Percentiles rank a stretch among this genome's conserved stretches.
phyloP scores from a whole-genome alignment of 2,113 vertebrate species.

The Pelobates fuscus region DNA sequence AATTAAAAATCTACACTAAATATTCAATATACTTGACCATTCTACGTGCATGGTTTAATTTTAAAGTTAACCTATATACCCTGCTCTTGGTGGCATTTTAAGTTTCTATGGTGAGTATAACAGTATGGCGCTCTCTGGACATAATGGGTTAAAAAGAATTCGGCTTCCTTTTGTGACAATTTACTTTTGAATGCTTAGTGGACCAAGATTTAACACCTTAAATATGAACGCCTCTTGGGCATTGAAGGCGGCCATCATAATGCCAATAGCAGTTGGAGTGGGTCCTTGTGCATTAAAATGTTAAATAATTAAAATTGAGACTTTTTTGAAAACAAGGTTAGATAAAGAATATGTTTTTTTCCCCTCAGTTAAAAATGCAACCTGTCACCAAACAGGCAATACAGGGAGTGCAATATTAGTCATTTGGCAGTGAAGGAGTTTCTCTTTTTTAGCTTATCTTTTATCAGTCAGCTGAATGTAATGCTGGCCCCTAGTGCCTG shows the following conservation, averaged over 20 bases:
- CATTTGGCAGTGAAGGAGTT: neutral
- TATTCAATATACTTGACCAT: no score
- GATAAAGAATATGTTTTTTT: no score
- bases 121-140: neutral
- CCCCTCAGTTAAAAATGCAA: no score
- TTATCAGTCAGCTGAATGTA: constrained; percentile 22
- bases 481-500: neutral
- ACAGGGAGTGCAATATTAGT: no score
- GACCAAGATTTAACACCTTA: constrained; percentile 20
- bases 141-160: neutral
- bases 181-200: constrained; percentile 26
- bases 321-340: neutral
- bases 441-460: neutral
- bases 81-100: neutral
- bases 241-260: constrained; percentile 29
- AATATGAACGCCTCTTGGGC: constrained; percentile 24
- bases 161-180: neutral
- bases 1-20: no score
- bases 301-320: constrained; percentile 38
- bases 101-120: no score
- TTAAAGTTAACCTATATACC: no score
- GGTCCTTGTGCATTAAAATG: constrained; percentile 15
- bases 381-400: no score
- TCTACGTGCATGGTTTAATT: no score
- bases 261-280: neutral